A percentile compares a stretch with the other conserved stretches of the same genome.
phyloP scores from a whole-genome alignment of 2,888 invertebrate genomes.

The Platycheirus rosarum region DNA sequence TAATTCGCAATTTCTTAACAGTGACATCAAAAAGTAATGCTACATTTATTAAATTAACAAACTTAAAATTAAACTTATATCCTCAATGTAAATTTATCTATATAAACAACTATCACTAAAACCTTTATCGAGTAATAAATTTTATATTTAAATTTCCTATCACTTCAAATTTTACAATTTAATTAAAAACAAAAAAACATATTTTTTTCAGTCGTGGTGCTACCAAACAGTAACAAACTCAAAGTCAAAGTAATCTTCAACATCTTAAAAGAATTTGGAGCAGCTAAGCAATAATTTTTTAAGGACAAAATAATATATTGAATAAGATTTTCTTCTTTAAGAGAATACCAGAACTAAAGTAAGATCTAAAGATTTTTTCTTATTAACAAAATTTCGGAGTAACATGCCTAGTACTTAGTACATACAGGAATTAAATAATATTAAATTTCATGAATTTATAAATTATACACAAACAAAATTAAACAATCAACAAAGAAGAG shows the following conservation, averaged over 20 bases:
- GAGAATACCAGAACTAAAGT: background rate
- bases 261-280: conserved; percentile 66
- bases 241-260: conserved; percentile 63
- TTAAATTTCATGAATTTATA: conserved; percentile 29
- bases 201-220: conserved; percentile 69
- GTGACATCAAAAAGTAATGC: too few species aligned
- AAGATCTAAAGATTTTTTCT: conserved; percentile 9
- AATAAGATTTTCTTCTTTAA: background rate
- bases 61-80: background rate
- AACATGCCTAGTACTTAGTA: background rate
- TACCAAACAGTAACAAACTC: conserved; percentile 62
- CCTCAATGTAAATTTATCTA: background rate
- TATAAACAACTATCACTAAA: background rate
- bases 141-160: background rate
- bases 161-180: conserved; percentile 1
- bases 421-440: conserved; percentile 31
- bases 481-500: conserved; percentile 47
- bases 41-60: too few species aligned
- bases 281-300: conserved; percentile 61
- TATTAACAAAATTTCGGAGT: conserved; percentile 18
- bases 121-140: background rate
- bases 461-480: conserved; percentile 39
- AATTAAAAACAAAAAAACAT: too few species aligned
- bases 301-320: conserved; percentile 10
- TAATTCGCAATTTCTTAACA: too few species aligned